Evolutionary conservation across 2,113 vertebrate species (phyloP), one percentile per base, ranked within the genome.

Genomic region (Lepus timidus): DNA sequence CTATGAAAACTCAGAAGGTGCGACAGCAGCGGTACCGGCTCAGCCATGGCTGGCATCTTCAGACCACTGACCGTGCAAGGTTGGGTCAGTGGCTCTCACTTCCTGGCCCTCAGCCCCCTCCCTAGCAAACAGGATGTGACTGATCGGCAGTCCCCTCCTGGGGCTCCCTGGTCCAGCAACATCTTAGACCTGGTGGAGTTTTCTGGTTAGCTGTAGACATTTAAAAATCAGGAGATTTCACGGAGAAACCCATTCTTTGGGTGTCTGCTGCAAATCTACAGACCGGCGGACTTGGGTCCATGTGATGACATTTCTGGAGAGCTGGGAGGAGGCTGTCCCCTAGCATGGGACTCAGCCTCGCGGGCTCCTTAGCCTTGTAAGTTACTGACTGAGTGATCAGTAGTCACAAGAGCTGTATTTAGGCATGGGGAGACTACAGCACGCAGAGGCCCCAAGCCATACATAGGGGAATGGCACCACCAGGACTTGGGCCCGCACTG

Each of bases 1-100:
- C 49, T 5, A 3, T 4, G 64, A 51, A 29, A 25, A 23, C 22
- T 17, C 13, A 31, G 0, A 1, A 33, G 23, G 27, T 1, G 4
- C 0, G 1, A 1, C 11, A 4, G 12, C 9, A 22, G 0, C 11
- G 17, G 52, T 7, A 2, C 20, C 22, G 12, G 0, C 1, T 10
- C n/a, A 70, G 27, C 62, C 20, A 9, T 33, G 36, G 11, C 22
- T 9, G 51, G 27, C 4, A 9, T 78, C 62, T 78, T 33, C 64
- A 1, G 20, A 9, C 86, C 27, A 3, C 1, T 36, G 55, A 8
- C 25, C 29, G 6, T 6, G 8, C 7, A 1, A 52, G 20, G 14
- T 7, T n/a, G n/a, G 75, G 13, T 4, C 20, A 27, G 33, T 6
- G 52, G 4, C 27, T 29, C 20, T 49, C 20, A 27, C 12, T 14